Base-by-base conservation (phyloP, 2,113 vertebrate species). In the Labrus mixtus region DNA sequence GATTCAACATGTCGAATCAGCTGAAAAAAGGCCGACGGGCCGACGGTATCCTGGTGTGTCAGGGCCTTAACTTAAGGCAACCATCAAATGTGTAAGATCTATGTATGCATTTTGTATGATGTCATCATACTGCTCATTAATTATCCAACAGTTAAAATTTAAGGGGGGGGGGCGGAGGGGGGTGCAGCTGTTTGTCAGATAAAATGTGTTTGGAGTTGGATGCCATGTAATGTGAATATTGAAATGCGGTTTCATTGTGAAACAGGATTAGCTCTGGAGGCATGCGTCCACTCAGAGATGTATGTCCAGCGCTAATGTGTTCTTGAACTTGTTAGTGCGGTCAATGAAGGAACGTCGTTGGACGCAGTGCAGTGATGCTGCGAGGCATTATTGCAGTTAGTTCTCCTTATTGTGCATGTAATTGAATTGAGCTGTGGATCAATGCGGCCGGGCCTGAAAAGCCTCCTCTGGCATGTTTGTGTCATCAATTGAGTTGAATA, bases 341-440 rank as follows among this genome's bases (percentile, higher is more conserved):
- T 41, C 33, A 29, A 29, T 23, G 33, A n/a, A 17, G 23, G 11
- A 61, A 66, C 53, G 70, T 39, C 17, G 15, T 58, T 41, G 20
- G 19, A 67, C 1, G 61, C 41, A 51, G 41, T 43, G 11, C 12
- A 5, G 43, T 41, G 33, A 43, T 43, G 45, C 23, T 19, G 22
- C 50, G 13, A 50, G 56, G 76, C 65, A 29, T 76, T 1, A 45
- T 65, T 78, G 25, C 43, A 8, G 9, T 45, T 62, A n/a, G 8
- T 55, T 48, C 51, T 79, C 33, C 43, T 83, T 64, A n/a, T 64
- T 66, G 66, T 74, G 63, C 54, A 55, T 79, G 62, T 76, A 68
- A 73, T 74, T 78, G 22, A 71, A 85, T 48, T 63, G 73, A 78
- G 43, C 23, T 80, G 48, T 70, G 82, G 65, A 87, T 89, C 82